Conservation (phyloP, 2,888 invertebrate genomes). For the Leptinotarsa haldemani region DNA sequence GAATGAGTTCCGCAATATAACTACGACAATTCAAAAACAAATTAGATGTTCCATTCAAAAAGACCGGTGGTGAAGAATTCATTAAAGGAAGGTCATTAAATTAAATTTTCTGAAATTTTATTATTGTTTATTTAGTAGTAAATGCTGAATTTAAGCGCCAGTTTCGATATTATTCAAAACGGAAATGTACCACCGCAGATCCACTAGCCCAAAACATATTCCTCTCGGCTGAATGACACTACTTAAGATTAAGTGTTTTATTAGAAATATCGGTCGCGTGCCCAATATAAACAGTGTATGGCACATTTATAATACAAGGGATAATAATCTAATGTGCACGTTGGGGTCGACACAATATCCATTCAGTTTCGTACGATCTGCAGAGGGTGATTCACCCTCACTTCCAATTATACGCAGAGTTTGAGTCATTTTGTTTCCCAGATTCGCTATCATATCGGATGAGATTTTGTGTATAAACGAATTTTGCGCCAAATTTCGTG, state of each 20-base stretch:
- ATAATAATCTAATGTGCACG: conserved; percentile 50
- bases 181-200: not conserved
- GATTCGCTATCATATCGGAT: conserved; percentile 31
- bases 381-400: conserved; percentile 51
- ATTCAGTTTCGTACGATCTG: conserved; percentile 32
- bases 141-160: no score
- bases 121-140: no score
- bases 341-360: conserved; percentile 37
- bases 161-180: no score
- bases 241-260: conserved; percentile 27
- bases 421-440: conserved; percentile 53
- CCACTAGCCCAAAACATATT: not conserved
- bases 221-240: not conserved
- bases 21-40: no score
- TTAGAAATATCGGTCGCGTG: conserved; percentile 41
- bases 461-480: not conserved
- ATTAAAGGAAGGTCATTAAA: no score
- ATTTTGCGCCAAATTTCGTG: conserved; percentile 4
- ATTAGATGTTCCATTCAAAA: no score
- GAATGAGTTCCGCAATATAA: no score
- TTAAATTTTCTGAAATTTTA: no score
- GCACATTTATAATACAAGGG: conserved; percentile 51
- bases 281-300: conserved; percentile 40
- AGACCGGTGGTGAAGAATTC: no score
- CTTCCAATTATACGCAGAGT: conserved; percentile 47